Percentiles rank a stretch among this genome's conserved stretches.
These are phyloP conservation scores for Disparrhopalites patrizii DNA, from an alignment of 2,888 invertebrate genomes.

Conservation along the genomic window DNA sequence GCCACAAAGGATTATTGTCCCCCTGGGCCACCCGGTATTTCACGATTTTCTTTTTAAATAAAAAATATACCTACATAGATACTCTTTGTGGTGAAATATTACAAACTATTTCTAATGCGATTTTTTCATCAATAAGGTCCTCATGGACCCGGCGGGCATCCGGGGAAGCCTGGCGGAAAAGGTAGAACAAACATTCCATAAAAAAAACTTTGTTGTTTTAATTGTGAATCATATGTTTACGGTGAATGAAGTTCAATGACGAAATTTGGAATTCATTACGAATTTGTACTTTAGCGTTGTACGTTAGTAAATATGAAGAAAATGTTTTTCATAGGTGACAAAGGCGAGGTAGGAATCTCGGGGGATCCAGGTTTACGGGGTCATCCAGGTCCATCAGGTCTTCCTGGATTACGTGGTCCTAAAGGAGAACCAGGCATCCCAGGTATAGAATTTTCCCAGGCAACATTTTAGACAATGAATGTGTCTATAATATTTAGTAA, in stretches of 20 bases:
- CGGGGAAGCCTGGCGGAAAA: constrained; percentile 49
- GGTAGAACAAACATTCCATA: too few species aligned
- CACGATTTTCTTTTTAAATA: too few species aligned
- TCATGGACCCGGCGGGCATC: constrained; percentile 59
- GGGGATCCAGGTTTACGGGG: constrained; percentile 53
- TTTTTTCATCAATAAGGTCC: too few species aligned
- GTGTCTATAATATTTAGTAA: too few species aligned
- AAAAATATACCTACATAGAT: too few species aligned
- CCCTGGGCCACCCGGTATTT: constrained; percentile 62
- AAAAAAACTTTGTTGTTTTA: too few species aligned
- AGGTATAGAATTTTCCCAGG: constrained; percentile 1
- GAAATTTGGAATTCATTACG: neutral
- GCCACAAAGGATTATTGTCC: constrained; percentile 78
- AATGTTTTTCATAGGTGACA: constrained; percentile 48
- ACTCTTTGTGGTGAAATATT: too few species aligned
- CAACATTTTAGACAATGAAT: too few species aligned
- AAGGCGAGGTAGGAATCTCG: constrained; percentile 50
- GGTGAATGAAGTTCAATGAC: constrained; percentile 33
- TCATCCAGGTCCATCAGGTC: constrained; percentile 64
- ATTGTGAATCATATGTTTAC: too few species aligned
- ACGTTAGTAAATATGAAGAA: neutral
- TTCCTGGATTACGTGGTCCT: constrained; percentile 65
- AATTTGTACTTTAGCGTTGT: too few species aligned
- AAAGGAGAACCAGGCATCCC: constrained; percentile 62
- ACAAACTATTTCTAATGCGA: too few species aligned